Evolutionary conservation across 2,888 invertebrate species (phyloP), one percentile per base, ranked within the genome.

Genomic region (Leptopilina myrica): DNA sequence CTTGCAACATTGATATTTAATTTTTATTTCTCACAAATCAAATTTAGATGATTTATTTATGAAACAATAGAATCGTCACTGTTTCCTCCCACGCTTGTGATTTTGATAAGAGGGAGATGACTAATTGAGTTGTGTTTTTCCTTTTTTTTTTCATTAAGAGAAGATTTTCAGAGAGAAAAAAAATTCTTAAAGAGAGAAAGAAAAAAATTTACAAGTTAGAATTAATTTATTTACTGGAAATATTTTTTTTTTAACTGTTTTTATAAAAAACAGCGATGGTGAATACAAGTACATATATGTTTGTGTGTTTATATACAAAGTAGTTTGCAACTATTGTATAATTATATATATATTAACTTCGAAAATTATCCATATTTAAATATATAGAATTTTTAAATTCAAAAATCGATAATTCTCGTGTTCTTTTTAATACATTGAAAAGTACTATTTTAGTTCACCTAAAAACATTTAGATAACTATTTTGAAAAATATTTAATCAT

Each of bases 221-320:
- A 46, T 12, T 14, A 11, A 64, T 56, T 76, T 81, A 81, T 82
- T 81, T 77, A 78, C 78, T 43, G 79, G 77, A 56, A 73, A 73
- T 33, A 56, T 56, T 73, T 40, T 49, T 33, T 33, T 49, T 49
- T 49, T 9, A 11, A 73, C 33, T 73, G n/a, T 40, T 73, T 64
- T 56, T 73, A 56, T 56, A 69, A 69, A 69, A 69, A 73, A 53
- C 69, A 73, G 56, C 73, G 33, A 8, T 26, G 33, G 33, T 56
- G 56, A 56, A 56, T 73, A 73, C 56, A 53, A 73, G 53, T 73
- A 56, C 56, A 33, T 73, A 73, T 56, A 26, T 56, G 53, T 53
- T 8, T 53, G 53, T 53, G 14, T 53, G 49, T 49, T 49, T 49
- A 49, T 49, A 49, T 49, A 49, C 49, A 49, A 49, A 49, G 49